Conservation (phyloP, 2,797 vertebrate genomes). For the Acanthis flammea region DNA sequence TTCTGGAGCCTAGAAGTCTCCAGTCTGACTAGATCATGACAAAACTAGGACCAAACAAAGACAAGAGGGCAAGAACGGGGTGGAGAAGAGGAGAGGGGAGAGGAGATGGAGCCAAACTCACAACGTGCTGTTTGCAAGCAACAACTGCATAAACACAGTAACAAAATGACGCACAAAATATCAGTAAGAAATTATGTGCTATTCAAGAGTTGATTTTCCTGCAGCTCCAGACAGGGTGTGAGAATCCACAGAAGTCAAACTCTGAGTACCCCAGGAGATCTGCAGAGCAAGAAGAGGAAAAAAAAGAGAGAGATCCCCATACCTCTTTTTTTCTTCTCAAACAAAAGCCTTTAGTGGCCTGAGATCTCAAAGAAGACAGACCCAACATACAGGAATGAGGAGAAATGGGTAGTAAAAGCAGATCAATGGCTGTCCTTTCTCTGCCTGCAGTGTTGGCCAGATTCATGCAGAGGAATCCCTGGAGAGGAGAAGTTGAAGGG, state of each 20-base stretch:
- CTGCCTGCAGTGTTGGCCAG: neutral
- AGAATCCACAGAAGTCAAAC: neutral
- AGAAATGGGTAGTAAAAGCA: neutral
- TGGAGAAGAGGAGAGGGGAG: neutral
- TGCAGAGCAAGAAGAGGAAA: neutral
- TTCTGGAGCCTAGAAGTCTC: neutral
- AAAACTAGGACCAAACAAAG: neutral
- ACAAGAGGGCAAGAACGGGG: neutral
- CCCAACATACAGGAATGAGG: neutral
- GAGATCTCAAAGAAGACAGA: neutral
- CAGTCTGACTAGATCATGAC: neutral
- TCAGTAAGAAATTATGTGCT: neutral
- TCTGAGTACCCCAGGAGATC: neutral
- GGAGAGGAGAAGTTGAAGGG: slow-evolving; percentile 18
- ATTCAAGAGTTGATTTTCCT: neutral
- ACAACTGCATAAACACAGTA: neutral
- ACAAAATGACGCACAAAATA: neutral
- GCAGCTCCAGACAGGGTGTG: neutral
- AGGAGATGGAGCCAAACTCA: neutral
- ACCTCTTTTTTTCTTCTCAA: neutral
- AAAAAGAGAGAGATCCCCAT: neutral
- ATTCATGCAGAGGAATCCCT: neutral
- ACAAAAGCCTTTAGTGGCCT: neutral
- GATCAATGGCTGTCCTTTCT: neutral
- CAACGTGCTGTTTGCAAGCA: neutral